These are phyloP conservation scores for Natrix natrix DNA, from an alignment of 2,797 vertebrate genomes.

Conservation along the genomic window DNA sequence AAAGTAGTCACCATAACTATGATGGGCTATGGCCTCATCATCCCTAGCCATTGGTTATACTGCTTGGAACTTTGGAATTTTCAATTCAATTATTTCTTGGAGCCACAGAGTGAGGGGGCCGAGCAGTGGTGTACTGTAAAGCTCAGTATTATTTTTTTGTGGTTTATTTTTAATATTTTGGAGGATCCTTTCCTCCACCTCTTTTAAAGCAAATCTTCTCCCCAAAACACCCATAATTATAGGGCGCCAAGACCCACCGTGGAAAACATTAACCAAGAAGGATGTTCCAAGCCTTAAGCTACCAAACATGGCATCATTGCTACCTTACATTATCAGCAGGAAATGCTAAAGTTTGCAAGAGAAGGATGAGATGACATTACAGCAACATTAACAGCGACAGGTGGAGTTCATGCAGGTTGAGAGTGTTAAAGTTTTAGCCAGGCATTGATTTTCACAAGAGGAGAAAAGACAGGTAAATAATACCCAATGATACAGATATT, in stretches of 20 bases:
- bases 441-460: conserved; percentile 18
- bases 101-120: background rate
- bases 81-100: background rate
- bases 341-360: background rate
- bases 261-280: conserved; percentile 30
- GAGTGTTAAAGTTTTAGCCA: conserved; percentile 18
- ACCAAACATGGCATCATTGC: conserved; percentile 21
- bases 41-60: background rate
- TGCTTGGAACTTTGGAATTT: background rate
- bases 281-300: background rate
- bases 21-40: background rate
- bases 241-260: conserved; percentile 21
- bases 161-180: background rate
- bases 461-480: background rate
- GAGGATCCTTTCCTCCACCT: background rate
- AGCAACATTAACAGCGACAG: conserved; percentile 6
- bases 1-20: background rate
- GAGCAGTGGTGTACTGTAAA: background rate
- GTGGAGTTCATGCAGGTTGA: conserved; percentile 14
- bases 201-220: background rate
- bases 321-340: conserved; percentile 4
- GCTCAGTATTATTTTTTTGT: background rate
- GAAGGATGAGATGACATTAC: conserved; percentile 5
- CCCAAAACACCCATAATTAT: background rate
- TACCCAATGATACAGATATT: background rate